Evolutionary conservation across 1,140 invertebrate species (phyloP), one percentile per base, ranked within the genome.

Genomic region (Calephelis virginiensis): DNA sequence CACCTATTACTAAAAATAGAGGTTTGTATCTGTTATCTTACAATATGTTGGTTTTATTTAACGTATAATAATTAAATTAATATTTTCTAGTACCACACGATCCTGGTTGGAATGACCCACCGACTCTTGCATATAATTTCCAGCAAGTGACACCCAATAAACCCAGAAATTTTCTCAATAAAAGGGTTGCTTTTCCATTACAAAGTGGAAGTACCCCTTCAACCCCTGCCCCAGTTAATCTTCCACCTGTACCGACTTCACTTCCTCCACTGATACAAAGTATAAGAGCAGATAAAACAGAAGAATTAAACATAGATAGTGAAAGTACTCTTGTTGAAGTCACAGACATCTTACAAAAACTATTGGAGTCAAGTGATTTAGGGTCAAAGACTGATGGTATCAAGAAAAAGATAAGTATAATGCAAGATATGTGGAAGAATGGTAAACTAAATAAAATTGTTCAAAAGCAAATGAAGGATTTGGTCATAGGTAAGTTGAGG

Each of bases 61-160:
- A 48, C 14, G 56, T 43, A 12, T 61, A 28, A 47, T 62, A 43
- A 28, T 43, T 53, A 14, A 56, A 37, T 13, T 17, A 28, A 28
- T 76, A 38, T 67, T 70, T 86, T 90, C 64, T 77, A 91, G 89
- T 77, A 14, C 69, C 82, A 12, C 86, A 84, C 59, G 91, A 92
- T 71, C 92, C 92, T 43, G 92, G 92, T 10, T 93, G 92, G 92
- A 93, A 93, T 71, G 92, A 93, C 76, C 92, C 92, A n/a, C 92
- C 92, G 17, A 87, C 81, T 48, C 85, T 93, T 64, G 78, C 89
- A 8, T 92, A 88, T 47, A 89, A 82, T 64, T 65, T 80, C 17
- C 83, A 86, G 66, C 81, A 86, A 64, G 71, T 81, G 8, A 83
- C 89, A 40, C 83, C 85, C 14, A 85, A 82, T 63, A 88, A 90